Base-by-base conservation (phyloP, 2,888 invertebrate species). In the Hylaea fasciaria region DNA sequence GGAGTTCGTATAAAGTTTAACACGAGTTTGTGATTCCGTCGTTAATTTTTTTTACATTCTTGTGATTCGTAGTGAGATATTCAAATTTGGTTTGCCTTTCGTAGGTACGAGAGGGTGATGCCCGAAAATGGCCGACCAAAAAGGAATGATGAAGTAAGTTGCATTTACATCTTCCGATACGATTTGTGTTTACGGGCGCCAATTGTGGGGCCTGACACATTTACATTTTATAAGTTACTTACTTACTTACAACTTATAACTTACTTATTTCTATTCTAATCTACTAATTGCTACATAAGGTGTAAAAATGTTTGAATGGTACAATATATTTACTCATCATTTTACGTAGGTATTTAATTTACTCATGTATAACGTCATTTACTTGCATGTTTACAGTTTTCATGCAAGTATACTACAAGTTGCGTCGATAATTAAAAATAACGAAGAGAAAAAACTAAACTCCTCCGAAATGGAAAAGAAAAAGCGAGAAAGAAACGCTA, bases 401-500 rank as follows among this genome's bases (percentile, higher is more conserved):
- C 61, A 61, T 48, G 52, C 61, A 48, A 61, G 61, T 22, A 61
- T 61, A 32, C 41, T 61, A 2, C 56, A 61, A 48, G 61, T 61
- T 2, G 61, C 61, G 32, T 57, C 56, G 2, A 57, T 61, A 0
- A 61, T 61, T 32, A 61, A 61, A 52, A 56, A 61, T 17, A 61
- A 61, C 13, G 61, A 61, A 16, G 52, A 57, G 8, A 56, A 37
- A 14, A 61, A 57, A 52, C 9, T 39, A 29, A 48, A 61, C 0
- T 41, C 37, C 39, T 12, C 13, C n/a, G 40, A 52, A 10, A 48
- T 44, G 17, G 61, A 57, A 48, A 57, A 56, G 39, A 61, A 61
- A 35, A 61, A 61, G 14, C 46, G 61, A 44, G 61, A 61, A 16
- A 56, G 61, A 48, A 43, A 52, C 17, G 56, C 56, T 7, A 61